These are phyloP conservation scores for Iselma pallidipennis DNA, from an alignment of 2,888 invertebrate genomes.

Conservation along the genomic window DNA sequence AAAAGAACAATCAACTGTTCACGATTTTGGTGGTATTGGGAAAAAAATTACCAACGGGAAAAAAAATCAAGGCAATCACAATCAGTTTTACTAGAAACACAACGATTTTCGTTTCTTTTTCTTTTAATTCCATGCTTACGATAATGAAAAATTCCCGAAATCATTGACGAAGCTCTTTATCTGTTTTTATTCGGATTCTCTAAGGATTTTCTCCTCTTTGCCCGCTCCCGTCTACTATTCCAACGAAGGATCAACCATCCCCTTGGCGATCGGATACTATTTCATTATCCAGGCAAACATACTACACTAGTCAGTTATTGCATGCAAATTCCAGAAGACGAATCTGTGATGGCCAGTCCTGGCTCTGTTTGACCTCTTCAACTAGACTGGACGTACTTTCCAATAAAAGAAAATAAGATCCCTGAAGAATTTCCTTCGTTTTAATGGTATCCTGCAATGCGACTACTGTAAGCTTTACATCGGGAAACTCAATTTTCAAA, in stretches of 20 bases:
- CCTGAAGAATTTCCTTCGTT: conserved; percentile 26
- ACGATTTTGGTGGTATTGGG: too few species aligned
- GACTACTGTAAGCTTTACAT: conserved; percentile 20
- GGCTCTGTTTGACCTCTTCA: conserved; percentile 12
- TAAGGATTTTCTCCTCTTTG: conserved; percentile 5
- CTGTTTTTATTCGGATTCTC: conserved; percentile 24
- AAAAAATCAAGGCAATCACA: background rate
- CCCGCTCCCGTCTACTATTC: background rate
- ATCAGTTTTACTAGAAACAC: background rate
- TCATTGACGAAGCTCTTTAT: conserved; percentile 14
- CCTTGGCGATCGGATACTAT: conserved; percentile 41
- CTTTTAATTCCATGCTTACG: background rate
- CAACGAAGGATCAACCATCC: conserved; percentile 2
- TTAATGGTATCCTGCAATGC: conserved; percentile 18
- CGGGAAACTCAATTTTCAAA: too few species aligned
- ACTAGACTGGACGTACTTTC: conserved; percentile 17
- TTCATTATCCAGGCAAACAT: conserved; percentile 45
- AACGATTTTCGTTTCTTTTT: background rate
- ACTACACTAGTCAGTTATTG: conserved; percentile 49
- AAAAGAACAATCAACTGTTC: conserved; percentile 21
- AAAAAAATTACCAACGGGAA: too few species aligned
- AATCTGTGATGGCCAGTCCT: conserved; percentile 28
- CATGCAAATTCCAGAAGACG: conserved; percentile 51
- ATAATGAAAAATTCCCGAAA: conserved; percentile 18
- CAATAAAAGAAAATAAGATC: conserved; percentile 32